Conservation (phyloP, 1,140 invertebrate species). For the Fopius arisanus region DNA sequence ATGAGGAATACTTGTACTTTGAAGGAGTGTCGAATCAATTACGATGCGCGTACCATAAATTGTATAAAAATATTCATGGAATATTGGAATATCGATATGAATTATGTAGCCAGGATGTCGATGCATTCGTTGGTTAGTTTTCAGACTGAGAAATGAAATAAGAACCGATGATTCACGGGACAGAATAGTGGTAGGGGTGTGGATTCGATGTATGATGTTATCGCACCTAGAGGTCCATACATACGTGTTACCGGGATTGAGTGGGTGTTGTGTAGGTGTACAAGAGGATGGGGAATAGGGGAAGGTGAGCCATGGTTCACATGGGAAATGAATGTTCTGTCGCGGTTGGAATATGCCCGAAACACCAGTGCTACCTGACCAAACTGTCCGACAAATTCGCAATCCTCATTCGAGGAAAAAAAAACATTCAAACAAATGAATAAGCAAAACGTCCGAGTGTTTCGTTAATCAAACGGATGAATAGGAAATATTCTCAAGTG, state of each 20-base stretch:
- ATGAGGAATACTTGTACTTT: too few species aligned
- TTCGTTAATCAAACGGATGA: too few species aligned
- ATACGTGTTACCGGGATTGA: neutral
- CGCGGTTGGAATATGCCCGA: conserved; percentile 52
- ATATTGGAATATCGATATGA: neutral
- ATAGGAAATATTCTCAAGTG: too few species aligned
- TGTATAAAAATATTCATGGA: neutral
- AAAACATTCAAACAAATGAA: neutral
- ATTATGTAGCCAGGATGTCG: neutral
- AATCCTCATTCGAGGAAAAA: neutral
- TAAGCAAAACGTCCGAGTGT: neutral
- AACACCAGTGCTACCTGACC: conserved; percentile 11
- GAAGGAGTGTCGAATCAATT: too few species aligned
- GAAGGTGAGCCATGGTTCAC: conserved; percentile 63
- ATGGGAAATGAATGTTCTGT: conserved; percentile 65
- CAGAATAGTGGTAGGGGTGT: neutral
- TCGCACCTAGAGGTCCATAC: neutral
- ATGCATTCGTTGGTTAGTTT: neutral
- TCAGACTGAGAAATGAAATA: neutral
- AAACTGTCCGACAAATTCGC: conserved; percentile 22
- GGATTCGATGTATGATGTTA: neutral
- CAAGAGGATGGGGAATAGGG: conserved; percentile 3
- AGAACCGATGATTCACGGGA: neutral
- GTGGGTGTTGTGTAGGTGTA: neutral
- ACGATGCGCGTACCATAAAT: neutral